These are phyloP conservation scores for Aspidapion aeneum DNA, from an alignment of 2,888 invertebrate genomes.

Conservation along the genomic window DNA sequence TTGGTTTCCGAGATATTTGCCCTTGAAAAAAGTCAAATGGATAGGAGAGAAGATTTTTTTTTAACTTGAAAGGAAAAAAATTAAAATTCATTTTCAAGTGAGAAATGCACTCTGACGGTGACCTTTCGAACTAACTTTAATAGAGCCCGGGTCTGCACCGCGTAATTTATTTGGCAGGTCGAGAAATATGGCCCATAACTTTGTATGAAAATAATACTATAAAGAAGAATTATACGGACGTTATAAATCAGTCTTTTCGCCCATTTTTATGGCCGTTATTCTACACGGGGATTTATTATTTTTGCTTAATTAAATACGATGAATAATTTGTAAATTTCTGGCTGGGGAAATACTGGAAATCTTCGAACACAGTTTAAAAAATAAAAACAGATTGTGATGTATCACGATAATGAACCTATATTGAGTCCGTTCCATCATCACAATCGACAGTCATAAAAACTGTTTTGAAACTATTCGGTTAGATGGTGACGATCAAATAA, in stretches of 20 bases:
- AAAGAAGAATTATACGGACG: constrained; percentile 51
- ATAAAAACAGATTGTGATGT: neutral
- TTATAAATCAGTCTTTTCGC: constrained; percentile 48
- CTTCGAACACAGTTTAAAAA: neutral
- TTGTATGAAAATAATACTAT: constrained; percentile 52
- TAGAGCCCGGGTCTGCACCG: constrained; percentile 49
- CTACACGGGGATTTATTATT: constrained; percentile 45
- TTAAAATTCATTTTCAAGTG: too few species aligned
- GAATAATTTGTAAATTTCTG: constrained; percentile 31
- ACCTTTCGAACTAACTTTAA: constrained; percentile 49
- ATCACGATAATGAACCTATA: neutral
- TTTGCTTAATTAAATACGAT: constrained; percentile 43
- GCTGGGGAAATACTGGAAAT: neutral
- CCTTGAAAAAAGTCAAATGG: too few species aligned
- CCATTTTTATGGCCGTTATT: constrained; percentile 45
- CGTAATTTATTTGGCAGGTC: constrained; percentile 51
- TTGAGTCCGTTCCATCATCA: neutral
- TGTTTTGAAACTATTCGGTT: neutral
- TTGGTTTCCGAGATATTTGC: too few species aligned
- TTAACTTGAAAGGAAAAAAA: too few species aligned
- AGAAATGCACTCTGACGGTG: constrained; percentile 42
- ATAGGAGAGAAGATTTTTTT: too few species aligned
- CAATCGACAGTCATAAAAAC: neutral
- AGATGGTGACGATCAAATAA: neutral
- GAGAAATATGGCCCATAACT: constrained; percentile 51